A percentile compares a stretch with the other conserved stretches of the same genome.
Evolutionary conservation across 2,888 invertebrate species (phyloP).

Genomic region (Lasioglossum oenotherae): DNA sequence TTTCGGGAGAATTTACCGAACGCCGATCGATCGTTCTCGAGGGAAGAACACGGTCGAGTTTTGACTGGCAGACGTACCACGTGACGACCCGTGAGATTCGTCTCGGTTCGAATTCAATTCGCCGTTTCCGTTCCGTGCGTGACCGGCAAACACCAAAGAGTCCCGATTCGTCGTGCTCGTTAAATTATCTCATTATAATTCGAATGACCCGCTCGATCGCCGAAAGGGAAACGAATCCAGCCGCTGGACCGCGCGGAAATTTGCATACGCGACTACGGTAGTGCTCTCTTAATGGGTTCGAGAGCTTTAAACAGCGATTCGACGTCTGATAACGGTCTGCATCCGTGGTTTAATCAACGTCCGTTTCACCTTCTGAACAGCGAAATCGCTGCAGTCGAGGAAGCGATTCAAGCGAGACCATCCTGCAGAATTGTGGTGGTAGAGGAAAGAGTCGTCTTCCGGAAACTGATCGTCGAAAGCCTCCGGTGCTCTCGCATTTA

Average conservation of each 20-base stretch:
- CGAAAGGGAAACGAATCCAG: background rate
- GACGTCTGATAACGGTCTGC: constrained; percentile 34
- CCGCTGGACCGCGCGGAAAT: constrained; percentile 29
- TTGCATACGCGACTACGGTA: constrained; percentile 36
- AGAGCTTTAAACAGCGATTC: constrained; percentile 43
- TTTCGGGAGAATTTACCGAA: background rate
- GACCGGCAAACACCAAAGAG: constrained; percentile 51
- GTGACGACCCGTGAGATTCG: constrained; percentile 47
- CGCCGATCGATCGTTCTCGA: background rate
- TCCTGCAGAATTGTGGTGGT: background rate
- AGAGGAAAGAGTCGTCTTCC: background rate
- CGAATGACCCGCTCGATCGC: constrained; percentile 43
- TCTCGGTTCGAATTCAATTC: constrained; percentile 58
- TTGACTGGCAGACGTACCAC: constrained; percentile 27
- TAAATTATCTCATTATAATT: constrained; percentile 68
- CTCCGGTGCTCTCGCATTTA: background rate
- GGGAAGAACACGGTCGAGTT: constrained; percentile 44
- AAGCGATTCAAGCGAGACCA: constrained; percentile 17
- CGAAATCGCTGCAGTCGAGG: background rate
- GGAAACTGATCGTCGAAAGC: background rate
- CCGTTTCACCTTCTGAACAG: constrained; percentile 27
- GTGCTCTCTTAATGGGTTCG: constrained; percentile 21
- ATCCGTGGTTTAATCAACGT: constrained; percentile 55
- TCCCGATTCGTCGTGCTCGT: constrained; percentile 63
- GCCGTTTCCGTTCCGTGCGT: constrained; percentile 66